phyloP scores from a whole-genome alignment of 1,140 invertebrate genomes.

The Drosophila repletoides region DNA sequence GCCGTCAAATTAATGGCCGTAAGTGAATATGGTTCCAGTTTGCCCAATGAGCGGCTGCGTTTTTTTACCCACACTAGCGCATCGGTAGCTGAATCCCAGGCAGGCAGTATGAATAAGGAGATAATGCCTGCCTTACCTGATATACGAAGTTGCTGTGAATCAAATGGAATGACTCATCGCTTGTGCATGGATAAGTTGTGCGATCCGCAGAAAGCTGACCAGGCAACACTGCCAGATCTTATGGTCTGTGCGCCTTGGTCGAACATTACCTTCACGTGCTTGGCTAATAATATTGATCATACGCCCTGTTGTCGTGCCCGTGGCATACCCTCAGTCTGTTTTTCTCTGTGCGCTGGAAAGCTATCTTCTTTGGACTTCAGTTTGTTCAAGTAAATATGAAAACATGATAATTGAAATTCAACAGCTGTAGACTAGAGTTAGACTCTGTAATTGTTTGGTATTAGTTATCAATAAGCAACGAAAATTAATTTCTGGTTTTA shows the following conservation, averaged over 20 bases:
- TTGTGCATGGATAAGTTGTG: constrained; percentile 91
- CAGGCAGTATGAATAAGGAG: constrained; percentile 55
- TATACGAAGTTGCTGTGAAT: constrained; percentile 87
- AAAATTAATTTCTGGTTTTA: background rate
- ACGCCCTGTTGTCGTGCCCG: constrained; percentile 89
- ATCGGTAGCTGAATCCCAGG: constrained; percentile 51
- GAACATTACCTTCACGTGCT: constrained; percentile 89
- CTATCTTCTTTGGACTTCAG: constrained; percentile 90
- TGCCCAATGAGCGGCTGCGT: constrained; percentile 87
- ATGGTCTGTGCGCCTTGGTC: constrained; percentile 94
- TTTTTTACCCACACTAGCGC: constrained; percentile 75
- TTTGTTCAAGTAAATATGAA: constrained; percentile 88
- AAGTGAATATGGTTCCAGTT: constrained; percentile 89
- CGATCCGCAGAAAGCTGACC: constrained; percentile 87
- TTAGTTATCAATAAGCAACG: background rate
- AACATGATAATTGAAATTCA: background rate
- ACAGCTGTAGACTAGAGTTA: no score
- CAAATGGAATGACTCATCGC: constrained; percentile 88
- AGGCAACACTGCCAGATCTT: constrained; percentile 87
- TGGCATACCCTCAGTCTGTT: constrained; percentile 88
- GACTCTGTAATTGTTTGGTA: no score
- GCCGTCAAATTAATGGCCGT: constrained; percentile 88
- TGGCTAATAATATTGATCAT: constrained; percentile 91
- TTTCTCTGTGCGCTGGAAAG: constrained; percentile 90
- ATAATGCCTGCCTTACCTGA: constrained; percentile 85